These are phyloP conservation scores for Aradophagus sp. DNA, from an alignment of 1,140 invertebrate species.

Conservation along the genomic window DNA sequence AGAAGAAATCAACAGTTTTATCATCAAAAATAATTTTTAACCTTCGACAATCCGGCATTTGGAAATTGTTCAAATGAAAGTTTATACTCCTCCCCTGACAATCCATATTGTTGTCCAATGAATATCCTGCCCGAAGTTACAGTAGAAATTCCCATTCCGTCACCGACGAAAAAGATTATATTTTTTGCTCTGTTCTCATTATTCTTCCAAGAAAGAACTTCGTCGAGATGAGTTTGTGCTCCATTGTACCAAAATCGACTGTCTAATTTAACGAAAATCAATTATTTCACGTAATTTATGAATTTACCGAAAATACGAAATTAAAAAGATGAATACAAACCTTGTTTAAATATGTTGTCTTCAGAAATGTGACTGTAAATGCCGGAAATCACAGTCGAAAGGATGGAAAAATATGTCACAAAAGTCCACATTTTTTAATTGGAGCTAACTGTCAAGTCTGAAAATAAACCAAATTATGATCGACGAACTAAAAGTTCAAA, in stretches of 20 bases:
- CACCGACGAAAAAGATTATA: conserved; percentile 82
- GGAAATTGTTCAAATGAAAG: conserved; percentile 78
- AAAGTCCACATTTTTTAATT: too few species aligned
- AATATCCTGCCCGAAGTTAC: conserved; percentile 79
- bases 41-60: conserved; percentile 76
- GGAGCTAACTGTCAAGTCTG: too few species aligned
- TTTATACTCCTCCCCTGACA: conserved; percentile 76
- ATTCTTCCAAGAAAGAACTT: conserved; percentile 59
- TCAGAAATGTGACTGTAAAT: not conserved
- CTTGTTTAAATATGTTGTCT: conserved; percentile 5
- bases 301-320: conserved; percentile 5
- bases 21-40: conserved; percentile 56
- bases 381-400: too few species aligned
- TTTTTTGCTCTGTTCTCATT: conserved; percentile 78
- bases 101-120: conserved; percentile 75
- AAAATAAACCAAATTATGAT: too few species aligned
- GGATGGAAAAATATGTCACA: too few species aligned
- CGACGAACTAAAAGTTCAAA: too few species aligned
- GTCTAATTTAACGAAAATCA: conserved; percentile 10
- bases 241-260: conserved; percentile 61
- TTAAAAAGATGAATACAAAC: conserved; percentile 5
- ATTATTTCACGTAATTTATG: too few species aligned
- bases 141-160: conserved; percentile 83
- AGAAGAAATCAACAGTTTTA: not conserved
- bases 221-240: conserved; percentile 63